Evolutionary conservation across 2,797 vertebrate genomes (phyloP).

Genomic region (Propithecus deckenii): DNA sequence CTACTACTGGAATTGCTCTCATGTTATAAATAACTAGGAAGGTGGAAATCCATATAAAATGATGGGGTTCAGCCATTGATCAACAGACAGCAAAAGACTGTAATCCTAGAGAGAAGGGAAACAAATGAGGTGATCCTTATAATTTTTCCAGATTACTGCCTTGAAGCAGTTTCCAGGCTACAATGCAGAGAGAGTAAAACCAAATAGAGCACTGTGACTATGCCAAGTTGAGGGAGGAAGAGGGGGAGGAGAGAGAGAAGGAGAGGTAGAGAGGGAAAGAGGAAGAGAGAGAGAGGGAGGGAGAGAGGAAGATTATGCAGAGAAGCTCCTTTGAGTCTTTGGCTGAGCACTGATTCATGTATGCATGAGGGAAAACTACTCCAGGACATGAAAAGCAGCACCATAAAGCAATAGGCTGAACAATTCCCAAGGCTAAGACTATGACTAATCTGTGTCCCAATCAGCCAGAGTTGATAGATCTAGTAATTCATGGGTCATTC

Average conservation of each 20-base stretch:
- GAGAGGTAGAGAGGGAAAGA: neutral
- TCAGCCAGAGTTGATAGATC: neutral
- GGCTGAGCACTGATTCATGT: neutral
- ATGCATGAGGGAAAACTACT: neutral
- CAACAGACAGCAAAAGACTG: neutral
- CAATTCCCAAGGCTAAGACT: neutral
- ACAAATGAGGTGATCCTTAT: neutral
- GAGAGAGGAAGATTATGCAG: neutral
- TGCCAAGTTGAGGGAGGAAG: neutral
- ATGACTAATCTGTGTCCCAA: neutral
- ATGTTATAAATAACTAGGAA: constrained; percentile 7
- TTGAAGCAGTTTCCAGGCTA: neutral
- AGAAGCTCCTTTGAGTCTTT: neutral
- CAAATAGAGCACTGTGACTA: neutral
- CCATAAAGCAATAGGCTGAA: neutral
- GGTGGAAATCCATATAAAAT: neutral
- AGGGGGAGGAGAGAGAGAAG: neutral
- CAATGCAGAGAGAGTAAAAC: neutral
- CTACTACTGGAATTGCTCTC: neutral
- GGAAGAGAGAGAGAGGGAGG: neutral
- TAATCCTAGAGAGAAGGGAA: neutral
- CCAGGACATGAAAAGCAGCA: neutral
- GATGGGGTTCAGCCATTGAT: neutral
- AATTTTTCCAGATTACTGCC: constrained; percentile 11
- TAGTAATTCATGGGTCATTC: neutral